A percentile compares a stretch with the other conserved stretches of the same genome.
Conservation (phyloP, 1,140 invertebrate species). For the Drosophila nasuta region DNA sequence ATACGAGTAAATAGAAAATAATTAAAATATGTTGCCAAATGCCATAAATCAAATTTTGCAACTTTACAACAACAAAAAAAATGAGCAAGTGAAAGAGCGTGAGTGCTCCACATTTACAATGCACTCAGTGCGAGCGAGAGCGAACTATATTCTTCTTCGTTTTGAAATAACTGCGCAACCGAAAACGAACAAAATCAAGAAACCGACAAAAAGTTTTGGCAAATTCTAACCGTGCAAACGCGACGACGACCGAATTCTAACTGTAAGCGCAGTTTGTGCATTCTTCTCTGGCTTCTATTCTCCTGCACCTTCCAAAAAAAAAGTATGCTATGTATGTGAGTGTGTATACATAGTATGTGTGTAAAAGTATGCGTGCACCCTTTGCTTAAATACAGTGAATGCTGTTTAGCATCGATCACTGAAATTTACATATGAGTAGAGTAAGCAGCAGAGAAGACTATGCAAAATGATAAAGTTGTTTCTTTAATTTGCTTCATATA, state of each 20-base stretch:
- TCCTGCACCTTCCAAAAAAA: too few species aligned
- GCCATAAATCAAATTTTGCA: too few species aligned
- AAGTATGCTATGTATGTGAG: neutral
- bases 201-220: neutral
- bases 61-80: constrained; percentile 5
- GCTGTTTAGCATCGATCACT: too few species aligned
- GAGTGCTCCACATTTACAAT: too few species aligned
- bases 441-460: too few species aligned
- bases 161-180: constrained; percentile 24
- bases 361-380: too few species aligned
- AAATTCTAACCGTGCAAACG: constrained; percentile 31
- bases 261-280: constrained; percentile 36
- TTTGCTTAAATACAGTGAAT: too few species aligned
- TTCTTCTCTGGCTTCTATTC: neutral
- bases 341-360: neutral
- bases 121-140: neutral
- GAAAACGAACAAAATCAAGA: constrained; percentile 5
- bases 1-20: constrained; percentile 3
- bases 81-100: neutral
- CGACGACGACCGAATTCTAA: constrained; percentile 38
- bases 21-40: too few species aligned
- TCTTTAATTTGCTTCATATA: too few species aligned
- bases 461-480: too few species aligned
- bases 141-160: neutral
- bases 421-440: too few species aligned